phyloP scores from a whole-genome alignment of 2,797 vertebrate species.

The Macropus fuliginosus region DNA sequence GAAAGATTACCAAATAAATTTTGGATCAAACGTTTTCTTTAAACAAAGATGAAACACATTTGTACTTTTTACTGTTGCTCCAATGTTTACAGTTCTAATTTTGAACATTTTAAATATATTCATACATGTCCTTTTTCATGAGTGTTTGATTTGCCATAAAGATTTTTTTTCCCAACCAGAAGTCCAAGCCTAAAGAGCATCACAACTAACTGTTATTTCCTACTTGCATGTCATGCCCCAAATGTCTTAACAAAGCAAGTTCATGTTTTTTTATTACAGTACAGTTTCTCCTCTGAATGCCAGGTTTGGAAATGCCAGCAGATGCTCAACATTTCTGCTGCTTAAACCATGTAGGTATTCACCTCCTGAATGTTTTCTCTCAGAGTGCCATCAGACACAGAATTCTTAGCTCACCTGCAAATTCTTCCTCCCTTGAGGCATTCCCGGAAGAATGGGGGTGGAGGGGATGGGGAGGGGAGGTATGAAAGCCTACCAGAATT shows the following conservation, averaged over 20 bases:
- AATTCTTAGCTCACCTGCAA: constrained; percentile 11
- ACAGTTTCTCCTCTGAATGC: neutral
- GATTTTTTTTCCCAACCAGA: constrained; percentile 33
- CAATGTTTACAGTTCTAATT: constrained; percentile 4
- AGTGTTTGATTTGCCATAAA: constrained; percentile 5
- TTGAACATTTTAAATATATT: neutral
- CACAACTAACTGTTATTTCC: neutral
- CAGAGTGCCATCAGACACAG: neutral
- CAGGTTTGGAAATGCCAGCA: constrained; percentile 37
- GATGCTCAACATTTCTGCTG: neutral
- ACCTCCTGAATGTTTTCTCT: constrained; percentile 27
- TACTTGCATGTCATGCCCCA: neutral
- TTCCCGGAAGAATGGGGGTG: neutral
- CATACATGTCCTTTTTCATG: constrained; percentile 8
- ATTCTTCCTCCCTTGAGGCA: constrained; percentile 43
- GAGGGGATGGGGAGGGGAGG: neutral
- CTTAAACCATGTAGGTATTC: constrained; percentile 38
- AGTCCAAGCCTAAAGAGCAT: neutral
- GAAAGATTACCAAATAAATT: constrained; percentile 80
- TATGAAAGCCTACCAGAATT: constrained; percentile 54
- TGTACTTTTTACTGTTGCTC: constrained; percentile 60
- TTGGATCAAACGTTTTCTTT: constrained; percentile 52
- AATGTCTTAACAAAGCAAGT: neutral
- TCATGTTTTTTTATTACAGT: neutral
- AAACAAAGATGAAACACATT: constrained; percentile 46